Evolutionary conservation across 2,888 invertebrate genomes (phyloP).

Genomic region (Andricus curvator): DNA sequence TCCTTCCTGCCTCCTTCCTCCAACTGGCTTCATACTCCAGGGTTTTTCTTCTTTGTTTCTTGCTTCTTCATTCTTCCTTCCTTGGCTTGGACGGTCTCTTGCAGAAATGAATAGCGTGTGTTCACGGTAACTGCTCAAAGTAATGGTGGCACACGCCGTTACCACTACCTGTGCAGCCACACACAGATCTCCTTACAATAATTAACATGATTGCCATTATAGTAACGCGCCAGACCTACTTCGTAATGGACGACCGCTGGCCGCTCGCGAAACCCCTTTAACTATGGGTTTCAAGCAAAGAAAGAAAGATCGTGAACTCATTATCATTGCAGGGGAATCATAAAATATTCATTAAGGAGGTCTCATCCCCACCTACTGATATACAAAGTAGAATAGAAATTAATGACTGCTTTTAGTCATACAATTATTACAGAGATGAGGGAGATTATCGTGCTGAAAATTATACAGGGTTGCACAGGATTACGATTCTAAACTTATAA

Average conservation of each 20-base stretch:
- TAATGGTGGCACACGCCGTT: conserved; percentile 76
- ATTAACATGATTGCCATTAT: conserved; percentile 77
- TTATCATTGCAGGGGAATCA: neutral
- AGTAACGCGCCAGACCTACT: conserved; percentile 66
- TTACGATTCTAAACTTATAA: too few species aligned
- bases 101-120: conserved; percentile 74
- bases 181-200: conserved; percentile 73
- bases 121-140: conserved; percentile 75
- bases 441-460: too few species aligned
- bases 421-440: neutral
- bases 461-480: too few species aligned
- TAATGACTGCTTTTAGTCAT: neutral
- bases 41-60: conserved; percentile 39
- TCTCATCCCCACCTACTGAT: neutral
- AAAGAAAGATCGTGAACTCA: neutral
- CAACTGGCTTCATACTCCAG: conserved; percentile 40
- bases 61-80: conserved; percentile 47
- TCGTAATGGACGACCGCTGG: conserved; percentile 61
- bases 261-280: conserved; percentile 53
- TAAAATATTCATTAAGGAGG: neutral
- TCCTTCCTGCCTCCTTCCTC: conserved; percentile 43
- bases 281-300: conserved; percentile 34
- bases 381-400: neutral
- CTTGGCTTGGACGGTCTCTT: conserved; percentile 43
- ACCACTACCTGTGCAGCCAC: conserved; percentile 62